Evolutionary conservation across 2,797 vertebrate species (phyloP).

Genomic region (Podarcis lilfordi): DNA sequence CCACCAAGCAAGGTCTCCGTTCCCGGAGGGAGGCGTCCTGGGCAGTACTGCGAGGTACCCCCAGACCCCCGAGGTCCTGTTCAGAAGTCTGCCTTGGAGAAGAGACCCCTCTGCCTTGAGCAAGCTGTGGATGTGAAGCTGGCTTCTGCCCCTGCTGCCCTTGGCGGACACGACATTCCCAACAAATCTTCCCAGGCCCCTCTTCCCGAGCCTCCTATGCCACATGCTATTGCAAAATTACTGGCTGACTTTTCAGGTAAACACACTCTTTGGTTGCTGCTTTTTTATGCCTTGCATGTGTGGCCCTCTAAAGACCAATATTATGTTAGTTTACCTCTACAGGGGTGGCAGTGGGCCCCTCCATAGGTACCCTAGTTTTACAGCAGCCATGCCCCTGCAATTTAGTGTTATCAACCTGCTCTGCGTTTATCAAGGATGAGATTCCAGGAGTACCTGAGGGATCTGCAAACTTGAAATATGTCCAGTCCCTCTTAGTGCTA

Average conservation of each 20-base stretch:
- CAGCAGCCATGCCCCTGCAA: neutral
- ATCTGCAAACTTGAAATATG: too few species aligned
- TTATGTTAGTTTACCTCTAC: neutral
- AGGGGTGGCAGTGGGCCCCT: neutral
- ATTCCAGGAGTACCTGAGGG: neutral
- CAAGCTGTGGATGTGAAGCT: conserved; percentile 37
- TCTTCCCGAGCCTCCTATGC: neutral
- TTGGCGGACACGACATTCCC: conserved; percentile 24
- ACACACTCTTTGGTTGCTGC: neutral
- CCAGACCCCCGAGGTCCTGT: conserved; percentile 43
- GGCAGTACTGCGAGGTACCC: conserved; percentile 10
- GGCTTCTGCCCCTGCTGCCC: conserved; percentile 25
- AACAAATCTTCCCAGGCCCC: neutral
- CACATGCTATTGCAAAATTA: conserved; percentile 51
- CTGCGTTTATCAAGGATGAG: neutral
- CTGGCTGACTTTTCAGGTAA: conserved; percentile 70
- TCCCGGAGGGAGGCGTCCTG: conserved; percentile 25
- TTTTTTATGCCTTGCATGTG: neutral
- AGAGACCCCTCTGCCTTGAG: conserved; percentile 24
- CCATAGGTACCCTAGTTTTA: too few species aligned
- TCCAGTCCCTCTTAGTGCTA: too few species aligned
- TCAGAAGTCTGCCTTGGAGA: conserved; percentile 45
- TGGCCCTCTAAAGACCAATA: too few species aligned
- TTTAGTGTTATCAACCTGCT: neutral
- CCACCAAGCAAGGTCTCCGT: neutral